Evolutionary conservation across 2,113 vertebrate species (phyloP).

Genomic region (Pterocles orientalis): DNA sequence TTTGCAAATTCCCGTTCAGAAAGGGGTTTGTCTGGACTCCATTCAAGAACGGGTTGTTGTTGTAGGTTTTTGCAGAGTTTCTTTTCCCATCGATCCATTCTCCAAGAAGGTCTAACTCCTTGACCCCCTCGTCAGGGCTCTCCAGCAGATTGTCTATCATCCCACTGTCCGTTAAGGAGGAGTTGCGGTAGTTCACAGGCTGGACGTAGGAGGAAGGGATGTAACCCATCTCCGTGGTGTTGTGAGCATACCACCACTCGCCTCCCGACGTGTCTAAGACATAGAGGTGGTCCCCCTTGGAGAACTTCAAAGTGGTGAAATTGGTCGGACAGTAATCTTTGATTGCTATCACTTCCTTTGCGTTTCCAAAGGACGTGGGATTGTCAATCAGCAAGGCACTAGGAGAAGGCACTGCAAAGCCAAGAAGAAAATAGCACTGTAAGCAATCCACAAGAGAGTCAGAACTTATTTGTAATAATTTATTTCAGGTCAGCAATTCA

Average conservation of each 20-base stretch:
- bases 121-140: conserved; percentile 81
- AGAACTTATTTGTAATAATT: not conserved
- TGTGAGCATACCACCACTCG: conserved; percentile 99
- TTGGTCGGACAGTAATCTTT: conserved; percentile 95
- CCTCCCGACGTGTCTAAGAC: conserved; percentile 92
- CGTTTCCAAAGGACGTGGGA: conserved; percentile 85
- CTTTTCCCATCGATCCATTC: conserved; percentile 76
- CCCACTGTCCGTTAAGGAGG: conserved; percentile 90
- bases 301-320: conserved; percentile 96
- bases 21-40: conserved; percentile 90
- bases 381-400: conserved; percentile 90
- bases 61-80: conserved; percentile 64
- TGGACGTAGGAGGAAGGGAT: conserved; percentile 94
- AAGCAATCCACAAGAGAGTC: not conserved
- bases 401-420: conserved; percentile 88
- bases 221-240: conserved; percentile 97
- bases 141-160: conserved; percentile 89
- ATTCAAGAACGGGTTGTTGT: conserved; percentile 87
- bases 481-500: not conserved
- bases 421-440: conserved; percentile 8
- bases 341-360: conserved; percentile 92
- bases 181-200: conserved; percentile 84
- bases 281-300: conserved; percentile 92
- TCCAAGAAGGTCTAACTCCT: conserved; percentile 86
- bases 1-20: conserved; percentile 76